Percentiles rank a stretch among this genome's conserved stretches.
These are phyloP conservation scores for Threskiornis aethiopicus DNA, from an alignment of 2,797 vertebrate genomes.

Conservation along the genomic window DNA sequence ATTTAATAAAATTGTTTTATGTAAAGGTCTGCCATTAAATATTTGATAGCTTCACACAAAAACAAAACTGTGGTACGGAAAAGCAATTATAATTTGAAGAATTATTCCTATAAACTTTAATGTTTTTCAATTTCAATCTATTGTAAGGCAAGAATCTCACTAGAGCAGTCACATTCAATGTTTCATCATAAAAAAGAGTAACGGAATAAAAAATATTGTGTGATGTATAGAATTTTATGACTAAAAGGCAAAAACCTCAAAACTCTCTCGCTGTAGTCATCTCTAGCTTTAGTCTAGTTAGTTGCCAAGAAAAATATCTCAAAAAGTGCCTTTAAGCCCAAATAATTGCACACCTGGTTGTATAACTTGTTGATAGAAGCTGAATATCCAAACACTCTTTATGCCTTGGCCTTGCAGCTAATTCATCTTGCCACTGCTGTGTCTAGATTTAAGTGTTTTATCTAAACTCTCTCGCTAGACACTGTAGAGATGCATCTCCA, in stretches of 20 bases:
- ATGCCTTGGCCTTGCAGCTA: neutral
- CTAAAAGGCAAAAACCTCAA: neutral
- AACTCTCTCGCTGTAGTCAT: neutral
- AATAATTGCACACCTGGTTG: neutral
- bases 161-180: neutral
- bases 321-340: neutral
- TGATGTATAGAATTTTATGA: neutral
- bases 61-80: conserved; percentile 25
- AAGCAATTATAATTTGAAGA: conserved; percentile 64
- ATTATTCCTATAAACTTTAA: conserved; percentile 62
- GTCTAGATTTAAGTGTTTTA: neutral
- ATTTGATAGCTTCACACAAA: conserved; percentile 36
- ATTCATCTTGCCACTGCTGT: neutral
- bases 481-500: neutral
- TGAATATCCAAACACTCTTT: neutral
- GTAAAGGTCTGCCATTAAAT: conserved; percentile 54
- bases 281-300: neutral
- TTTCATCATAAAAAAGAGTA: conserved; percentile 32
- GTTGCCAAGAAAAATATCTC: neutral
- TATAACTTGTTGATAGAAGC: neutral
- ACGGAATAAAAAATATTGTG: neutral
- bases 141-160: conserved; percentile 29
- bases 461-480: neutral
- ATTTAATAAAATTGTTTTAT: conserved; percentile 62
- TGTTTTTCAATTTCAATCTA: conserved; percentile 58